Evolutionary conservation across 2,113 vertebrate genomes (phyloP).

Genomic region (Zosterops borbonicus): DNA sequence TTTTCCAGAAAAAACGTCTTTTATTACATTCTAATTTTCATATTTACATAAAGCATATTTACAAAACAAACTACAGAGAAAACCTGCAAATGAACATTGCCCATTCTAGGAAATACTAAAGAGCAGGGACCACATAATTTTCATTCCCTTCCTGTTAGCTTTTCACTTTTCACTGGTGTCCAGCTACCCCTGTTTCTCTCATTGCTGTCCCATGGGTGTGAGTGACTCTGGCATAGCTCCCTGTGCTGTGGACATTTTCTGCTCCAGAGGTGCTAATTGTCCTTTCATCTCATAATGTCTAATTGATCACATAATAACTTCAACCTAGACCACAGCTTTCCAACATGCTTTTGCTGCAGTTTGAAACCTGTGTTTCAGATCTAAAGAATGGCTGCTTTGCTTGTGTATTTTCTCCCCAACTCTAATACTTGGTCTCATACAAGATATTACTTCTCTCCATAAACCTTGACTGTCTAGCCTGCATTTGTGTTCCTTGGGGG

Average conservation of each 20-base stretch:
- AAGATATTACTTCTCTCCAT: neutral
- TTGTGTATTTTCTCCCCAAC: neutral
- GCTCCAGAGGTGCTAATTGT: neutral
- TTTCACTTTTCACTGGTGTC: neutral
- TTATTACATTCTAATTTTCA: neutral
- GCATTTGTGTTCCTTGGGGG: neutral
- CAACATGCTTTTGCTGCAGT: neutral
- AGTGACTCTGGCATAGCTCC: neutral
- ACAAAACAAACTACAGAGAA: neutral
- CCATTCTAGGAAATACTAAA: neutral
- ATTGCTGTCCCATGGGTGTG: neutral
- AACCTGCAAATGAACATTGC: neutral
- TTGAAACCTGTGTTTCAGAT: neutral
- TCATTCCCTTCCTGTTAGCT: neutral
- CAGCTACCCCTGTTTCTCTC: neutral
- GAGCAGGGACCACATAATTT: neutral
- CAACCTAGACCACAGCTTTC: neutral
- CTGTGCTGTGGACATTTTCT: neutral
- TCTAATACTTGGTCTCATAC: neutral
- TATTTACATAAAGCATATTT: neutral
- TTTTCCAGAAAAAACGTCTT: neutral
- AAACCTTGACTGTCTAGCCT: conserved; percentile 7
- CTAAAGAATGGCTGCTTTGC: neutral
- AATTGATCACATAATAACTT: neutral
- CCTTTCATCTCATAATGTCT: neutral